A percentile compares a stretch with the other conserved stretches of the same genome.
Evolutionary conservation across 2,888 invertebrate species (phyloP).

Genomic region (Miltochrista miniata): DNA sequence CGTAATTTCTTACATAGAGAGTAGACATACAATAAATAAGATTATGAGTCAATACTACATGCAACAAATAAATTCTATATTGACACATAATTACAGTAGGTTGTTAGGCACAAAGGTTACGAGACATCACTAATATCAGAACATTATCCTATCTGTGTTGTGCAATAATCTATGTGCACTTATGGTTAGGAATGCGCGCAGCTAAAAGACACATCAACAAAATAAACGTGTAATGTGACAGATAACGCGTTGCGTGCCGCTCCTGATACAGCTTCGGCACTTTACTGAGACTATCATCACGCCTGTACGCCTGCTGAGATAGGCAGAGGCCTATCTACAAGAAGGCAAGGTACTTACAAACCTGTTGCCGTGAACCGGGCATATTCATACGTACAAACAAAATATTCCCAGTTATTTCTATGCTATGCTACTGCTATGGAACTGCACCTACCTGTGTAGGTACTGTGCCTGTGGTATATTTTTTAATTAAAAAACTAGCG

Average conservation of each 20-base stretch:
- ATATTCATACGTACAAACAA: too few relatives aligned
- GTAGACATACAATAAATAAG: too few relatives aligned
- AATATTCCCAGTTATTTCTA: too few relatives aligned
- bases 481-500: too few relatives aligned
- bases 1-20: too few relatives aligned
- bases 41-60: too few relatives aligned
- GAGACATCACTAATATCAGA: background rate
- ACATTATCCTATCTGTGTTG: constrained; percentile 9
- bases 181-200: constrained; percentile 68
- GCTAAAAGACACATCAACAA: constrained; percentile 74
- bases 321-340: background rate
- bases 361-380: too few relatives aligned
- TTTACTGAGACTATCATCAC: constrained; percentile 4
- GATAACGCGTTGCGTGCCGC: constrained; percentile 52
- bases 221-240: constrained; percentile 68
- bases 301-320: background rate
- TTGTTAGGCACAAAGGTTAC: background rate
- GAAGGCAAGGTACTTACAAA: background rate
- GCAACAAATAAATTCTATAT: too few relatives aligned
- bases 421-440: too few relatives aligned
- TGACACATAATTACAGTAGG: too few relatives aligned
- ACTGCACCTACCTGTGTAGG: too few relatives aligned
- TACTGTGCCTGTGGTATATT: too few relatives aligned
- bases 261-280: constrained; percentile 39
- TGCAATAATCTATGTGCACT: constrained; percentile 47